A percentile compares a stretch with the other conserved stretches of the same genome.
These are phyloP conservation scores for Charadrius vociferus DNA, from an alignment of 2,113 vertebrate species.

Conservation along the genomic window DNA sequence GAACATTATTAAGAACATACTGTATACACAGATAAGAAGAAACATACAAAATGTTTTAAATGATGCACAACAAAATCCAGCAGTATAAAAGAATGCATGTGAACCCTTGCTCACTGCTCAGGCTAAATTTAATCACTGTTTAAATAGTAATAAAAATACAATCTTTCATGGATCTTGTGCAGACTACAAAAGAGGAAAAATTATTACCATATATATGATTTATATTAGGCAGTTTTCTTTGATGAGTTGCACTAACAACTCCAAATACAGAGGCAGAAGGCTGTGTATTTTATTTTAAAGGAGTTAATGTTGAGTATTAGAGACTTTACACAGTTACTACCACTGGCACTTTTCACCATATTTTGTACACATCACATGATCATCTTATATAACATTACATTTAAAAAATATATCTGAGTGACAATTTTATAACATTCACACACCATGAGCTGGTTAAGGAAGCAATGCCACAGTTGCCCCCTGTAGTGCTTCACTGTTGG, in stretches of 20 bases:
- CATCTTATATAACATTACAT: slow-evolving; percentile 91
- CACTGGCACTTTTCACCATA: slow-evolving; percentile 97
- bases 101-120: slow-evolving; percentile 84
- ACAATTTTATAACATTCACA: slow-evolving; percentile 81
- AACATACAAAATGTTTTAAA: slow-evolving; percentile 98
- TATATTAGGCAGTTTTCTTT: slow-evolving; percentile 86
- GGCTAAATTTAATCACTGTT: slow-evolving; percentile 89
- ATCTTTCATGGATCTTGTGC: slow-evolving; percentile 94
- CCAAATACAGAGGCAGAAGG: slow-evolving; percentile 82
- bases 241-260: slow-evolving; percentile 81
- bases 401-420: slow-evolving; percentile 88
- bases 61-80: slow-evolving; percentile 97
- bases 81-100: slow-evolving; percentile 94
- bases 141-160: slow-evolving; percentile 99
- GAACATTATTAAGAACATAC: slow-evolving; percentile 99
- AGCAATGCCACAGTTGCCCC: slow-evolving; percentile 76
- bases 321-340: slow-evolving; percentile 96
- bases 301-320: slow-evolving; percentile 81
- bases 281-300: slow-evolving; percentile 81
- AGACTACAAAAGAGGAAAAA: slow-evolving; percentile 89
- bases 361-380: slow-evolving; percentile 97
- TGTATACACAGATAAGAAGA: slow-evolving; percentile 97
- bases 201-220: slow-evolving; percentile 87
- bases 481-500: slow-evolving; percentile 89
- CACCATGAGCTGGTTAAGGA: slow-evolving; percentile 79